These are phyloP conservation scores for Epizoanthus fatuus DNA, from an alignment of 92 coral and sea anemone genomes.

Conservation along the genomic window DNA sequence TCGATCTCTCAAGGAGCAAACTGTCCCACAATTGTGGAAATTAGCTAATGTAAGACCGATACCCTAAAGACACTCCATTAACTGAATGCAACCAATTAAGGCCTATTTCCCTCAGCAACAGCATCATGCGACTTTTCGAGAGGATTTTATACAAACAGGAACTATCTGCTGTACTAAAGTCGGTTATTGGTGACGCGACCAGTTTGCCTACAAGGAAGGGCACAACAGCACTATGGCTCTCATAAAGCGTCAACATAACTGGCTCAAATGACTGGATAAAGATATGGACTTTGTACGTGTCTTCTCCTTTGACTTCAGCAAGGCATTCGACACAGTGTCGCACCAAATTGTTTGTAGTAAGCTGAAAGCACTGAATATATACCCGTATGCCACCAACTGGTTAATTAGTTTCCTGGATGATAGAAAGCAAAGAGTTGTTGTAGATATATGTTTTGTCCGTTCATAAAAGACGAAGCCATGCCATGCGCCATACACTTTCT, in stretches of 20 bases:
- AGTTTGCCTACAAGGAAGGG: conserved; percentile 61
- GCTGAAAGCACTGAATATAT: too few relatives aligned
- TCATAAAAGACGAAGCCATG: too few relatives aligned
- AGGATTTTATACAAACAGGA: conserved; percentile 46
- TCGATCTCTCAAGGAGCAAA: conserved; percentile 32
- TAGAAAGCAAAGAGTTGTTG: too few relatives aligned
- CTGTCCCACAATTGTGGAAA: conserved; percentile 40
- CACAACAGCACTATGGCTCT: conserved; percentile 55
- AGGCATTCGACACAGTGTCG: too few relatives aligned
- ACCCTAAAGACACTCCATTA: neutral
- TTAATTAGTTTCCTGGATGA: too few relatives aligned
- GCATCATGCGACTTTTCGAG: conserved; percentile 50
- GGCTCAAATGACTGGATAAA: conserved; percentile 52
- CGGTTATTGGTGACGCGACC: conserved; percentile 23
- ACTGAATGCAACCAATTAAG: conserved; percentile 38
- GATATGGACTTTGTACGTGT: conserved; percentile 36
- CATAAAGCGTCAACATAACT: conserved; percentile 58
- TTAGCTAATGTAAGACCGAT: neutral
- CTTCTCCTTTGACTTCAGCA: too few relatives aligned
- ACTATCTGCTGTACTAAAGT: conserved; percentile 19
- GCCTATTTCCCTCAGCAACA: conserved; percentile 45
- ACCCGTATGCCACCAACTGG: too few relatives aligned
- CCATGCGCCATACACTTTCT: too few relatives aligned
- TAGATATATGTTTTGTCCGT: too few relatives aligned
- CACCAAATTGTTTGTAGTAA: too few relatives aligned